These are phyloP conservation scores for Grallaria varia DNA, from an alignment of 2,113 vertebrate species.

Conservation along the genomic window DNA sequence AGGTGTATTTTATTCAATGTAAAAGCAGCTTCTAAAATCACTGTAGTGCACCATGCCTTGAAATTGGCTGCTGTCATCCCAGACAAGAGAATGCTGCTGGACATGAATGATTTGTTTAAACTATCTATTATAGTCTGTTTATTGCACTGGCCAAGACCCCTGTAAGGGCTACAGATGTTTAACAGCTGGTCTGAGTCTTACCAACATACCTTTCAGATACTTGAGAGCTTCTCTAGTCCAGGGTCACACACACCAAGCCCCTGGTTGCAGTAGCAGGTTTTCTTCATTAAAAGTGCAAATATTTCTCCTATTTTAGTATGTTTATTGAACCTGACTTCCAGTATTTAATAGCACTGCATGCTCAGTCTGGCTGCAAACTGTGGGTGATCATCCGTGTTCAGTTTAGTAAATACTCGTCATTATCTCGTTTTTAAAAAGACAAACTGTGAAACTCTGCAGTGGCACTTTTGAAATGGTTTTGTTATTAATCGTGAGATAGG, in stretches of 20 bases:
- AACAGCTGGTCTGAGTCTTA: not conserved
- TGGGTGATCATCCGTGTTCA: rapidly evolving
- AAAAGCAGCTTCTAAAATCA: not conserved
- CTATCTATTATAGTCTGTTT: not conserved
- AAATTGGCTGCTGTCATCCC: not conserved
- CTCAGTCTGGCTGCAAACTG: not conserved
- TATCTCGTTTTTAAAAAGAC: not conserved
- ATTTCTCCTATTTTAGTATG: not conserved
- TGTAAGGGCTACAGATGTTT: not conserved
- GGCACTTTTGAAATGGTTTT: not conserved
- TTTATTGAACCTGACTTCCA: not conserved
- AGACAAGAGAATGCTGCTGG: not conserved
- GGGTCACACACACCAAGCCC: not conserved
- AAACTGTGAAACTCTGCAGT: not conserved
- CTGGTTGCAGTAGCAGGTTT: not conserved
- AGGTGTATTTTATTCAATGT: not conserved
- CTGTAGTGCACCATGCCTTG: not conserved
- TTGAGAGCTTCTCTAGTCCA: not conserved
- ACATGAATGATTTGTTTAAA: not conserved
- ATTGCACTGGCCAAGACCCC: not conserved
- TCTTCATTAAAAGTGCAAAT: not conserved
- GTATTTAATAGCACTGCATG: not conserved
- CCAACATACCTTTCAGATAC: not conserved
- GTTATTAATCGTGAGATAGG: not conserved
- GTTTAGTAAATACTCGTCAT: not conserved